Evolutionary conservation across 2,797 vertebrate species (phyloP).

Genomic region (Neomorphus geoffroyi): DNA sequence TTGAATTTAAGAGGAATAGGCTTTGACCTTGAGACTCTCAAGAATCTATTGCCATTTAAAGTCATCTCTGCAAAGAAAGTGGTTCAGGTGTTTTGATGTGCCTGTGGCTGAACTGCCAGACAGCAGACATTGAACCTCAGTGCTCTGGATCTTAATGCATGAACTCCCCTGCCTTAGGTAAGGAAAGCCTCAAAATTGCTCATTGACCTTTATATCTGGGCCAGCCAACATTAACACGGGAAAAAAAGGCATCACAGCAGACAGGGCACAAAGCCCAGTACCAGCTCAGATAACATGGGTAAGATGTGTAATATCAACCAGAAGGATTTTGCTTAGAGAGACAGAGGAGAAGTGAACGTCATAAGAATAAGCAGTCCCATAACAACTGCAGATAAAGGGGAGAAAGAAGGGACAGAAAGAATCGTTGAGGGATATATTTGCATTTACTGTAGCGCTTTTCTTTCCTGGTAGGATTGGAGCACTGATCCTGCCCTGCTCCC

Average conservation of each 20-base stretch:
- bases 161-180: background rate
- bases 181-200: background rate
- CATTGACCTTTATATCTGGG: background rate
- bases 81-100: background rate
- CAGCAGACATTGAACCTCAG: background rate
- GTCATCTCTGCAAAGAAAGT: background rate
- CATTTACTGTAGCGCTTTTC: background rate
- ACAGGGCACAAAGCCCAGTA: background rate
- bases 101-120: background rate
- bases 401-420: background rate
- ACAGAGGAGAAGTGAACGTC: background rate
- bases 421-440: background rate
- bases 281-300: background rate
- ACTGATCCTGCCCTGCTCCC: background rate
- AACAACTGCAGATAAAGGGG: background rate
- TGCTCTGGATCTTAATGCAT: background rate
- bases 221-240: background rate
- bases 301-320: background rate
- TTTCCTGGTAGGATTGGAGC: background rate
- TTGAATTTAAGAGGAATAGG: background rate
- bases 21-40: constrained; percentile 7
- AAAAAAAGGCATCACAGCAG: background rate
- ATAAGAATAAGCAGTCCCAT: background rate
- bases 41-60: background rate
- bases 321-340: background rate